Percentiles rank a stretch among this genome's conserved stretches.
Conservation (phyloP, 2,113 vertebrate genomes). For the Xerus inauris region DNA sequence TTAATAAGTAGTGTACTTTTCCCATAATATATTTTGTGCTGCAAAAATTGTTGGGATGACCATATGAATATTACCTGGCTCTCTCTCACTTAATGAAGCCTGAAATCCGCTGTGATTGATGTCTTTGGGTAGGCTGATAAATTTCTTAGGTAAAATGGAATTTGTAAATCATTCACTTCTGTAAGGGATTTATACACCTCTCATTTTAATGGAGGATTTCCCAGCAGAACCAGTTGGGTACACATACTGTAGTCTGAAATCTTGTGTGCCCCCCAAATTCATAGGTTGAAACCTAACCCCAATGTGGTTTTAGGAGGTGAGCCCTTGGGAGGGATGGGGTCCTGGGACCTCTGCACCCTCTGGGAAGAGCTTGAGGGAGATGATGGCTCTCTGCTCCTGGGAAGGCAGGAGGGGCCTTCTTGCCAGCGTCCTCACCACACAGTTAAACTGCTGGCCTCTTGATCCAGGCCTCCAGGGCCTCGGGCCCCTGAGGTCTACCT, state of each 20-base stretch:
- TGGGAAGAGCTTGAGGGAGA: not conserved
- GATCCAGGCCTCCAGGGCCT: not conserved
- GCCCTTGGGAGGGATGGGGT: not conserved
- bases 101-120: not conserved
- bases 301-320: not conserved
- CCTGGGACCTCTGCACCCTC: not conserved
- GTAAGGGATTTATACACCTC: not conserved
- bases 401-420: too few relatives aligned
- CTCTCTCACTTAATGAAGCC: not conserved
- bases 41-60: not conserved
- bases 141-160: slow-evolving; percentile 9
- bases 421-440: too few relatives aligned
- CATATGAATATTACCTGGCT: not conserved
- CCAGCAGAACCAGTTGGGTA: not conserved
- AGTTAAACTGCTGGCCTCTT: not conserved
- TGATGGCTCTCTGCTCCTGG: too few relatives aligned
- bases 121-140: not conserved
- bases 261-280: not conserved
- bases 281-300: not conserved
- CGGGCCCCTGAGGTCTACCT: not conserved
- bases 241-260: not conserved
- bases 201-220: not conserved
- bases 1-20: not conserved
- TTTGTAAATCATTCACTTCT: not conserved
- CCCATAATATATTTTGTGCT: not conserved